phyloP scores from a whole-genome alignment of 1,140 invertebrate species.

The Mycetomoellerius zeteki region DNA sequence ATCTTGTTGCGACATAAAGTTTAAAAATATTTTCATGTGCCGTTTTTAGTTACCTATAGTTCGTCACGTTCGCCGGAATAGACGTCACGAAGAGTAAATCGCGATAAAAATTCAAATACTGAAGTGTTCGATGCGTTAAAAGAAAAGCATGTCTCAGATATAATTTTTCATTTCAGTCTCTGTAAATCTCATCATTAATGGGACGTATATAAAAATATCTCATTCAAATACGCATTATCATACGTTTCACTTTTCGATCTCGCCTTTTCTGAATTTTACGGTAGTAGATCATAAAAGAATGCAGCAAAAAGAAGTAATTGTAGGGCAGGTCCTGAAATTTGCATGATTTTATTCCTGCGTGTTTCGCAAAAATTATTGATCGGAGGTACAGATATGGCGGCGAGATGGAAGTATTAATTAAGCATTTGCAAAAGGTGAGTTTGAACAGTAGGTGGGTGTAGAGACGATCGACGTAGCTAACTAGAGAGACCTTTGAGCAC shows the following conservation, averaged over 20 bases:
- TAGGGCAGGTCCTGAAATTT: neutral
- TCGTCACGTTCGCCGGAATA: neutral
- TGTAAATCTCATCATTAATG: slow-evolving; percentile 71
- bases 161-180: slow-evolving; percentile 64
- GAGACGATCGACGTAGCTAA: slow-evolving; percentile 61
- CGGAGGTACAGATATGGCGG: slow-evolving; percentile 12
- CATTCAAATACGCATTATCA: neutral
- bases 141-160: slow-evolving; percentile 46
- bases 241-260: neutral
- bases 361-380: slow-evolving; percentile 45
- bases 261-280: neutral
- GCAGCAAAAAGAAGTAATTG: neutral
- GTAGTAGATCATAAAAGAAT: neutral
- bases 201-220: slow-evolving; percentile 20
- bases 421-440: slow-evolving; percentile 52
- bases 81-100: neutral
- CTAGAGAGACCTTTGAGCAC: slow-evolving; percentile 76
- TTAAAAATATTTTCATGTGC: slow-evolving; percentile 24
- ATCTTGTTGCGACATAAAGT: neutral
- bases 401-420: slow-evolving; percentile 72
- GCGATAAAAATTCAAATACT: slow-evolving; percentile 6
- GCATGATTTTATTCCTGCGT: neutral
- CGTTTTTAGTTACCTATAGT: neutral
- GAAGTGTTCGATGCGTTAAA: slow-evolving; percentile 49
- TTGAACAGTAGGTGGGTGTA: neutral